phyloP scores from a whole-genome alignment of 2,113 vertebrate species.

The Coptodon rendalli region DNA sequence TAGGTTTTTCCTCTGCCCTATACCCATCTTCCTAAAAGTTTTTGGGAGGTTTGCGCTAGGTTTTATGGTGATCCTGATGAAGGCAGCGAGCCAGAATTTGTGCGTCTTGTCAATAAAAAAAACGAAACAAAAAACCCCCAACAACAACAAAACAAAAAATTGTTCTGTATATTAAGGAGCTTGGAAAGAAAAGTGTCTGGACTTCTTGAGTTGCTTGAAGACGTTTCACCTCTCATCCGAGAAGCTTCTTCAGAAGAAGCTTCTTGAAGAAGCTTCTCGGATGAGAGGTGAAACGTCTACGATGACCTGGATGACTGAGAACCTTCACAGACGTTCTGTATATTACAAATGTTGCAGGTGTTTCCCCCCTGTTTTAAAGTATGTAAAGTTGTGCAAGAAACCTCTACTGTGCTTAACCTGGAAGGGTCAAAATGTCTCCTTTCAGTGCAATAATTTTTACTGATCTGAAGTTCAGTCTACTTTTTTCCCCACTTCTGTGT shows the following conservation, averaged over 20 bases:
- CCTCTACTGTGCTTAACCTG: background rate
- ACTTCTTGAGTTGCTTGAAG: no score
- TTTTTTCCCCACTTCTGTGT: accelerated
- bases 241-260: no score
- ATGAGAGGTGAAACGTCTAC: no score
- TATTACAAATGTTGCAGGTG: background rate
- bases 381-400: background rate
- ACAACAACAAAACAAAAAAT: background rate
- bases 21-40: background rate
- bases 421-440: background rate
- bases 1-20: background rate
- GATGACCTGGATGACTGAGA: no score
- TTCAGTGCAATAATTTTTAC: background rate
- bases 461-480: background rate
- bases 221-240: no score
- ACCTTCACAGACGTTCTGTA: background rate
- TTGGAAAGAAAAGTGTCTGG: no score
- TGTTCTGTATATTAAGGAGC: background rate
- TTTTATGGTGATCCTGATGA: background rate
- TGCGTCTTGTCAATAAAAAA: background rate
- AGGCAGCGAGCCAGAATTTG: background rate
- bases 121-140: background rate
- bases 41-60: background rate
- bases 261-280: no score
- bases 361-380: background rate